Evolutionary conservation across 2,113 vertebrate genomes (phyloP).

Genomic region (Corythaixoides concolor): DNA sequence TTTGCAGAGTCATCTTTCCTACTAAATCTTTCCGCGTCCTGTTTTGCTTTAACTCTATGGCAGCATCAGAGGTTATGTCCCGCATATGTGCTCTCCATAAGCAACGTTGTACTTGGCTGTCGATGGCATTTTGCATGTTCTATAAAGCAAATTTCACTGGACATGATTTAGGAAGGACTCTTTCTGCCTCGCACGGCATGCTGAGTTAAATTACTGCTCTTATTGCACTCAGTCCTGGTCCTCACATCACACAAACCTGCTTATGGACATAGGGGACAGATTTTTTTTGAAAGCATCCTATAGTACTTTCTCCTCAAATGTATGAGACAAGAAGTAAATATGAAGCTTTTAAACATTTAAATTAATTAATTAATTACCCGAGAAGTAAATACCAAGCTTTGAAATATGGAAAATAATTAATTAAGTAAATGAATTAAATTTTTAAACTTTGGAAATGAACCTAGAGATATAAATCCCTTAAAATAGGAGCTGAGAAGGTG

Average conservation of each 20-base stretch:
- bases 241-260: neutral
- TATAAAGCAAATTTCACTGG: neutral
- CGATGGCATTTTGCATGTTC: accelerated
- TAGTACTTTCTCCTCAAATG: neutral
- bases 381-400: neutral
- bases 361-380: neutral
- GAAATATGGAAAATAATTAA: neutral
- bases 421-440: neutral
- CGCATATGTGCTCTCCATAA: neutral
- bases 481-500: neutral
- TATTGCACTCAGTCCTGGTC: neutral
- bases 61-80: constrained; percentile 1
- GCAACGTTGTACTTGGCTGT: neutral
- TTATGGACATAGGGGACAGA: neutral
- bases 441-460: neutral
- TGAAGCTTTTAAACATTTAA: neutral
- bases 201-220: neutral
- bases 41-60: constrained; percentile 28
- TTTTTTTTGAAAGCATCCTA: neutral
- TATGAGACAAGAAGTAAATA: neutral
- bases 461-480: neutral
- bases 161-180: neutral
- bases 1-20: constrained; percentile 56
- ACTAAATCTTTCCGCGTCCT: constrained; percentile 28
- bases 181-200: accelerated